phyloP scores from a whole-genome alignment of 1,140 invertebrate species.

The Drosophila novamexicana region DNA sequence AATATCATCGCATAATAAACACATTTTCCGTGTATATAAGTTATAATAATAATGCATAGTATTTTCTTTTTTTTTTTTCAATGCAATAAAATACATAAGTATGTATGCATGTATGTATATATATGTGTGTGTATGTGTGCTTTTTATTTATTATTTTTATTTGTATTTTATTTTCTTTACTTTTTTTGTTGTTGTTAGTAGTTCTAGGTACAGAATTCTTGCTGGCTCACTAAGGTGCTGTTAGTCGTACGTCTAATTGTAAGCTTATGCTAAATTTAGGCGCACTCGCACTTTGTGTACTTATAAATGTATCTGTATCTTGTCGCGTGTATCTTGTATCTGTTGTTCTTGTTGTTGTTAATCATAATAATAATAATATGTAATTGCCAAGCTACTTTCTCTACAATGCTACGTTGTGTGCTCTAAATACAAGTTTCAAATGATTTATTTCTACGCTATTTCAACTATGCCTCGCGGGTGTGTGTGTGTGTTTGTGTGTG shows the following conservation, averaged over 20 bases:
- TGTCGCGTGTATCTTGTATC: conserved; percentile 8
- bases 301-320: conserved; percentile 56
- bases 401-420: conserved; percentile 70
- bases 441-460: conserved; percentile 68
- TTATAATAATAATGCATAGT: conserved; percentile 68
- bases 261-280: conserved; percentile 38
- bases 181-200: conserved; percentile 30
- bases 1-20: conserved; percentile 69
- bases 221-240: conserved; percentile 72
- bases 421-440: conserved; percentile 78
- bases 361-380: conserved; percentile 55
- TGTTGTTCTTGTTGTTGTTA: conserved; percentile 28
- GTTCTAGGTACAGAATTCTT: conserved; percentile 77
- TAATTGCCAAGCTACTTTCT: conserved; percentile 74
- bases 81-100: conserved; percentile 67
- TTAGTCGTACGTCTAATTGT: conserved; percentile 56
- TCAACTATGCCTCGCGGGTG: conserved; percentile 59
- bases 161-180: conserved; percentile 9
- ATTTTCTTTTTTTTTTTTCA: conserved; percentile 49
- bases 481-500: conserved; percentile 34
- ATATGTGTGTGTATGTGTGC: conserved; percentile 36
- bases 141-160: neutral
- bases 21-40: conserved; percentile 57
- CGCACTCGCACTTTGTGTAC: conserved; percentile 22
- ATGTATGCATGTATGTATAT: conserved; percentile 31